These are phyloP conservation scores for Morelia viridis DNA, from an alignment of 2,797 vertebrate species.

Conservation along the genomic window DNA sequence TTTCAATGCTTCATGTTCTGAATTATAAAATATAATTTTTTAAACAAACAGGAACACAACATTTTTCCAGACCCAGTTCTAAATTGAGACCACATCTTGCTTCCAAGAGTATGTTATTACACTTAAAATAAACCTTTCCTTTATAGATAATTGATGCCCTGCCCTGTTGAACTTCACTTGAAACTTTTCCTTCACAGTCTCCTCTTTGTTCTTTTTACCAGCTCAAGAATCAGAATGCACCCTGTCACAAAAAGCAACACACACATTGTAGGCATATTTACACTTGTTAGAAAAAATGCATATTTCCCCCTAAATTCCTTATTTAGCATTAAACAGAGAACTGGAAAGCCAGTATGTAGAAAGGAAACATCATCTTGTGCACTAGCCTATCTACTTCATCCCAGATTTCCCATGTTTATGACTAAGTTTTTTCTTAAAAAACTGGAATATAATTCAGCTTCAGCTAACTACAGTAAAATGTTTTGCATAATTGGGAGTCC, in stretches of 20 bases:
- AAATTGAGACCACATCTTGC: not conserved
- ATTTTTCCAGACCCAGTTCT: not conserved
- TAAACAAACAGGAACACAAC: not conserved
- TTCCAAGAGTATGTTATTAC: not conserved
- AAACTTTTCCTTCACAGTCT: not conserved
- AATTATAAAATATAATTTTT: not conserved
- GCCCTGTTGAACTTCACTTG: not conserved
- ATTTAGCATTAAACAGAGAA: not conserved
- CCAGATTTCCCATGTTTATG: not conserved
- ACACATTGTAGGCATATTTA: not conserved
- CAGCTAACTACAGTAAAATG: not conserved
- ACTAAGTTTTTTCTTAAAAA: not conserved
- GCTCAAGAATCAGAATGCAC: not conserved
- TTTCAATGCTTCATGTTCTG: not conserved
- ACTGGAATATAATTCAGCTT: not conserved
- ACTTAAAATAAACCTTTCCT: not conserved
- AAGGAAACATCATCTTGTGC: not conserved
- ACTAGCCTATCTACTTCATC: not conserved
- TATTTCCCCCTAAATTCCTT: not conserved
- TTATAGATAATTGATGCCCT: not conserved
- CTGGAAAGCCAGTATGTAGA: not conserved
- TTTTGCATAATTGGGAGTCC: not conserved
- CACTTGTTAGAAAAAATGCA: not conserved
- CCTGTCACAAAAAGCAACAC: not conserved
- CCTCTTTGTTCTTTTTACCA: not conserved